Conservation (phyloP, 2,113 vertebrate genomes). For the Delphinus delphis region DNA sequence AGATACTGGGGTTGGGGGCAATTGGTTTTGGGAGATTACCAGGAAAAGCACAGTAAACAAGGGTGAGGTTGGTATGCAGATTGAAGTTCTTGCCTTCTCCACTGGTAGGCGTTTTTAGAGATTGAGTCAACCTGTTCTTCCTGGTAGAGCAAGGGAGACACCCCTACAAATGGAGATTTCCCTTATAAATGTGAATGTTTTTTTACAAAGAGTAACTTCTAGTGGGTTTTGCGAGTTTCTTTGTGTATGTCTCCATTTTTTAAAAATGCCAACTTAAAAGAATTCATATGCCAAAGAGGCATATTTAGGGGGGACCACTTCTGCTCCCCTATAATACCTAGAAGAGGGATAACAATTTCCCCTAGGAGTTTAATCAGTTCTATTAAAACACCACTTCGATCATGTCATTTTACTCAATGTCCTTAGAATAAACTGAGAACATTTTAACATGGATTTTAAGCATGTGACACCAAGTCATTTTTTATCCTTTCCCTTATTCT, state of each 20-base stretch:
- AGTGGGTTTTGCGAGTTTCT: neutral
- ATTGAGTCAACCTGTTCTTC: neutral
- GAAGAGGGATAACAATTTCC: neutral
- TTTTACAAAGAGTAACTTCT: neutral
- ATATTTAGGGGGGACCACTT: neutral
- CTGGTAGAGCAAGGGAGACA: neutral
- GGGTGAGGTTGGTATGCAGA: neutral
- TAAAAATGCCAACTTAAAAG: neutral
- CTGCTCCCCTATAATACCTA: neutral
- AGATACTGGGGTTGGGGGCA: neutral
- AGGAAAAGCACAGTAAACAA: neutral
- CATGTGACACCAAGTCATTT: neutral
- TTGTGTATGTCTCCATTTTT: neutral
- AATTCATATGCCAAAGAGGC: neutral
- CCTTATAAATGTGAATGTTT: neutral
- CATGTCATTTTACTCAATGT: neutral
- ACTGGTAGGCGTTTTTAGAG: neutral
- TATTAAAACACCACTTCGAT: neutral
- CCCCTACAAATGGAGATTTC: neutral
- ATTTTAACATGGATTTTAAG: neutral
- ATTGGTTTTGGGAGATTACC: neutral
- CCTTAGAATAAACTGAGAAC: neutral
- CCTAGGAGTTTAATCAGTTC: neutral
- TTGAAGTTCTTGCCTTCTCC: neutral
- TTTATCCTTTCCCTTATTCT: no score